These are phyloP conservation scores for Plebejus anna DNA, from an alignment of 2,888 invertebrate genomes.

Conservation along the genomic window DNA sequence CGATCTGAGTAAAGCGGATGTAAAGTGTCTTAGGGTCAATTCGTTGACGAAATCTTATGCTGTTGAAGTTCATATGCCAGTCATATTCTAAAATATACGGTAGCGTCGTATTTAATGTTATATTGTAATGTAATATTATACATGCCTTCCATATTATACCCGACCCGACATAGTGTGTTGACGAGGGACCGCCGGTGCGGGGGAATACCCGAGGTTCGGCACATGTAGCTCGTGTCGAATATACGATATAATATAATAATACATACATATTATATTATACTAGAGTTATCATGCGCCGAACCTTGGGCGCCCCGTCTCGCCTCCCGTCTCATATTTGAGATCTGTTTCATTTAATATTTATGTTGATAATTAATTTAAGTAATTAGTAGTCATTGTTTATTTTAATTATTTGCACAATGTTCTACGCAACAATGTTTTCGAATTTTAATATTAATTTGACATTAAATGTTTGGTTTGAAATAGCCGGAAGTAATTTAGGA, in stretches of 20 bases:
- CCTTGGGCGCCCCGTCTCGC: not conserved
- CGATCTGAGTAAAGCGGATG: slow-evolving; percentile 7
- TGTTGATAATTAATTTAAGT: slow-evolving; percentile 16
- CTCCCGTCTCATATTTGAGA: not conserved
- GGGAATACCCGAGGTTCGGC: not conserved
- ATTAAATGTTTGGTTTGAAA: slow-evolving; percentile 1
- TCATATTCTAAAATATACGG: slow-evolving; percentile 21
- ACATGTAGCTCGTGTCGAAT: too few relatives aligned
- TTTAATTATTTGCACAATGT: slow-evolving; percentile 22
- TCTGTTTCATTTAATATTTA: slow-evolving; percentile 20
- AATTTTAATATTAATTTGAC: slow-evolving; percentile 29
- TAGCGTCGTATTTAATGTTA: slow-evolving; percentile 11
- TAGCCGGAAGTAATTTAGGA: slow-evolving; percentile 48
- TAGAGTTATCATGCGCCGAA: not conserved
- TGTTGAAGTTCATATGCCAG: slow-evolving; percentile 12
- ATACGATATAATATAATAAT: too few relatives aligned
- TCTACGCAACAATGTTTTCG: slow-evolving; percentile 51
- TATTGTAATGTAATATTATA: slow-evolving; percentile 11
- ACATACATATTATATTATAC: too few relatives aligned
- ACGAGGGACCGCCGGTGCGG: not conserved
- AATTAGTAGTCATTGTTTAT: slow-evolving; percentile 4
- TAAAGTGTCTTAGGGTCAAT: slow-evolving; percentile 18
- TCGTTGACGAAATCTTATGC: slow-evolving; percentile 26
- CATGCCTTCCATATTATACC: slow-evolving; percentile 17
- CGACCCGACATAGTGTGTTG: not conserved